Evolutionary conservation across 1,140 invertebrate species (phyloP).

Genomic region (Caenorhabditis inopinata): DNA sequence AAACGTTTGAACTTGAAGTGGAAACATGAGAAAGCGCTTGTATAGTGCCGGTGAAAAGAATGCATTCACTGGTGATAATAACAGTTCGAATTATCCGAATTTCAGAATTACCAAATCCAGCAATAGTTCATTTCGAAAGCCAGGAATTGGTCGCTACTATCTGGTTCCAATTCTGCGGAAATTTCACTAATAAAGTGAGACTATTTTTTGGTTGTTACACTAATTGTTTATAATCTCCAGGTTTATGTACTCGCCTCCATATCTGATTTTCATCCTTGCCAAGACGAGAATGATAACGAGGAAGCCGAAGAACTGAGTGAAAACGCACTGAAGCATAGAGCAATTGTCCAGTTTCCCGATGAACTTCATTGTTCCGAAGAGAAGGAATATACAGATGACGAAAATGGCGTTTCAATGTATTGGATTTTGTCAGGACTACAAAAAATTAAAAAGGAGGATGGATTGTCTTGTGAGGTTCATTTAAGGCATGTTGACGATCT

Average conservation of each 20-base stretch:
- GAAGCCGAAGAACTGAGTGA: conserved; percentile 47
- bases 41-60: too few species aligned
- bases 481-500: conserved; percentile 44
- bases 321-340: conserved; percentile 55
- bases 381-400: conserved; percentile 58
- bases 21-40: too few species aligned
- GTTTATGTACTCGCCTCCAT: conserved; percentile 62
- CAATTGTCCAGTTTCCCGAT: conserved; percentile 55
- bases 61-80: too few species aligned
- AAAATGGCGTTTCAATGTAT: conserved; percentile 61
- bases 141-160: conserved; percentile 57
- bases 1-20: too few species aligned
- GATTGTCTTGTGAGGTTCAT: conserved; percentile 55
- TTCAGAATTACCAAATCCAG: conserved; percentile 63
- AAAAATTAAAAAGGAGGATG: conserved; percentile 50
- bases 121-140: conserved; percentile 56
- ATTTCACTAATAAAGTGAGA: conserved; percentile 62
- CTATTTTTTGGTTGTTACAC: background rate
- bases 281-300: conserved; percentile 45
- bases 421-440: conserved; percentile 59
- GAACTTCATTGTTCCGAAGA: conserved; percentile 51
- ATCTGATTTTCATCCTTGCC: conserved; percentile 48
- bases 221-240: background rate
- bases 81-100: too few species aligned
- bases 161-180: conserved; percentile 66